These are phyloP conservation scores for Drosophila paranaensis DNA, from an alignment of 2,888 invertebrate genomes.

Conservation along the genomic window DNA sequence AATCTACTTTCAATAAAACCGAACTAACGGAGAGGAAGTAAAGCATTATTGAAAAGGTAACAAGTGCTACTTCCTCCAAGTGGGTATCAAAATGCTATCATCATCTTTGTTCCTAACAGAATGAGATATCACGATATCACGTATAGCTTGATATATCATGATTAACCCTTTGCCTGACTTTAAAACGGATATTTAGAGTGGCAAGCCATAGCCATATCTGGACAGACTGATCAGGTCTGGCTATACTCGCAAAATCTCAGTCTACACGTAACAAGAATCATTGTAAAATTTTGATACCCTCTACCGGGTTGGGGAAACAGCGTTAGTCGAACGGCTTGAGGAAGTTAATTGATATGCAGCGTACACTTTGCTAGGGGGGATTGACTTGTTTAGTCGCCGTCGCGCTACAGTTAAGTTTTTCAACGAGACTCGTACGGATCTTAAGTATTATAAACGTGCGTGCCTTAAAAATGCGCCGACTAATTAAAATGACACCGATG, in stretches of 20 bases:
- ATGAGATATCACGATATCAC: neutral
- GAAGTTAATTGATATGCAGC: constrained; percentile 73
- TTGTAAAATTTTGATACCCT: neutral
- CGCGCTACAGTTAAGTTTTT: constrained; percentile 45
- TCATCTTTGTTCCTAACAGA: neutral
- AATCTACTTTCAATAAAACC: too few species aligned
- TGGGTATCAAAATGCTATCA: too few species aligned
- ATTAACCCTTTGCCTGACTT: neutral
- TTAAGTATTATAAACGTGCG: constrained; percentile 47
- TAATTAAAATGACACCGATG: constrained; percentile 43
- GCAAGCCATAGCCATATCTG: neutral
- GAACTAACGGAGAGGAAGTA: too few species aligned
- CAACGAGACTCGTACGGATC: constrained; percentile 14
- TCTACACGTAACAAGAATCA: too few species aligned
- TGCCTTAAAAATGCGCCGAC: constrained; percentile 37
- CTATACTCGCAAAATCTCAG: neutral
- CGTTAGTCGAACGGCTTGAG: constrained; percentile 45
- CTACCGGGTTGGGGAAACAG: constrained; percentile 11
- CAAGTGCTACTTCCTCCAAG: too few species aligned
- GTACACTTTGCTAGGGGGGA: constrained; percentile 26
- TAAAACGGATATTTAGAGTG: neutral
- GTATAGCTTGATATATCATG: neutral
- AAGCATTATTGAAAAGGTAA: too few species aligned
- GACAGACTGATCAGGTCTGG: neutral
- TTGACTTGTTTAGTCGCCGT: constrained; percentile 41